Evolutionary conservation across 2,888 invertebrate species (phyloP), one percentile per base, ranked within the genome.

Genomic region (Chrysodeixis includens): DNA sequence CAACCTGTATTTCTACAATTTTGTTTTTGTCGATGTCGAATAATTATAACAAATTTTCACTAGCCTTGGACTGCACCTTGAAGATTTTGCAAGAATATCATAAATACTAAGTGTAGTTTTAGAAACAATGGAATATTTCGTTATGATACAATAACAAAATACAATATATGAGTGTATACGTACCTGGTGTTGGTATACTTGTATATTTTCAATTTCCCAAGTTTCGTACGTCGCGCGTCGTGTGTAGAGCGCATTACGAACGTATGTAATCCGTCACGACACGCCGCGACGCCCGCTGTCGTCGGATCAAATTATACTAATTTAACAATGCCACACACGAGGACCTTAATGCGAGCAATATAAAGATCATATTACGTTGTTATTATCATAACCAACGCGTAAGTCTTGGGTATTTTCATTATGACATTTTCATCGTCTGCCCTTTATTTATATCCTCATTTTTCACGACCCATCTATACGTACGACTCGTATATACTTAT

Each of bases 221-320:
- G 22, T 30, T 51, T 40, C 12, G 9, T 9, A 1, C 1, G 3
- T 2, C 26, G 26, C 26, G 26, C 18, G 54, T 63, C 35, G 56
- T 54, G 44, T 58, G 62, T 53, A 56, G 20, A 26, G 22, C 52
- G 44, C 65, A 55, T 69, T 66, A 66, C 60, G 53, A 76, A 70
- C 90, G 90, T 86, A 86, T 89, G 90, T 83, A 80, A 88, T 89
- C 86, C 82, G 81, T 90, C 90, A 86, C 81, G 79, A 75, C 77
- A 77, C 62, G 67, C 76, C 62, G 46, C 78, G 76, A 77, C 82
- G 79, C 83, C 56, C 69, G 73, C 76, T 79, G 83, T 85, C 85
- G 71, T 71, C 82, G 79, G 82, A 88, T 88, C 85, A 79, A 76
- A 85, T 88, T 86, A 79, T 84, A 78, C 80, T 66, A 76, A 55